These are phyloP conservation scores for Ciconia stormi DNA, from an alignment of 2,113 vertebrate species.

Conservation along the genomic window DNA sequence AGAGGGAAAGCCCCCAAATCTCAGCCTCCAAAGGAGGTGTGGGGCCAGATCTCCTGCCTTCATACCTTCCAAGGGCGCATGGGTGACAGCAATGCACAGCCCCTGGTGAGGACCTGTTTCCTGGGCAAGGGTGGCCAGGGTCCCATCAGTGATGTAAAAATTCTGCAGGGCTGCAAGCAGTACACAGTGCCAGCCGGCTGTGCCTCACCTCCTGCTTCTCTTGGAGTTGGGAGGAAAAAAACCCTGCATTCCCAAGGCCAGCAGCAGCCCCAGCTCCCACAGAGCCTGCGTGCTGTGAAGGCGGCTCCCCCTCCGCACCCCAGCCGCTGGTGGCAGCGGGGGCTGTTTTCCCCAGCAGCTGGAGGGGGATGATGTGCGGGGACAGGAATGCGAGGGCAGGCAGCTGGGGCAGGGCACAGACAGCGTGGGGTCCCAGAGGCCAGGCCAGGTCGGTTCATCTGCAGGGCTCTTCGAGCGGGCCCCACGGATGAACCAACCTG, in stretches of 20 bases:
- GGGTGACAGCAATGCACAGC: not conserved
- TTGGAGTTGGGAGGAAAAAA: not conserved
- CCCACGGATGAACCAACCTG: not conserved
- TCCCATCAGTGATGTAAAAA: not conserved
- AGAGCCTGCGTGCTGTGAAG: not conserved
- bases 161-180: not conserved
- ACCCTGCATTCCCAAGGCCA: not conserved
- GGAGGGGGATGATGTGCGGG: slow-evolving; percentile 14
- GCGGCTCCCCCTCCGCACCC: not conserved
- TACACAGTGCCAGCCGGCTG: not conserved
- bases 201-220: not conserved
- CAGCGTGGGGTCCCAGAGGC: slow-evolving; percentile 42
- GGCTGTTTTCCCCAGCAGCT: slow-evolving; percentile 50
- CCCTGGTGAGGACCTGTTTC: not conserved
- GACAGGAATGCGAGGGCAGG: slow-evolving; percentile 17
- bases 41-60: not conserved
- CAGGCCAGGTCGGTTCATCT: not conserved
- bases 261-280: not conserved
- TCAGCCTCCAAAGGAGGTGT: not conserved
- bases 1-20: not conserved
- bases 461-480: not conserved
- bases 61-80: not conserved
- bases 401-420: not conserved
- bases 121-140: not conserved
- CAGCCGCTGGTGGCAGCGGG: slow-evolving; percentile 18